These are phyloP conservation scores for Xiphias gladius DNA, from an alignment of 2,113 vertebrate genomes.

Conservation along the genomic window DNA sequence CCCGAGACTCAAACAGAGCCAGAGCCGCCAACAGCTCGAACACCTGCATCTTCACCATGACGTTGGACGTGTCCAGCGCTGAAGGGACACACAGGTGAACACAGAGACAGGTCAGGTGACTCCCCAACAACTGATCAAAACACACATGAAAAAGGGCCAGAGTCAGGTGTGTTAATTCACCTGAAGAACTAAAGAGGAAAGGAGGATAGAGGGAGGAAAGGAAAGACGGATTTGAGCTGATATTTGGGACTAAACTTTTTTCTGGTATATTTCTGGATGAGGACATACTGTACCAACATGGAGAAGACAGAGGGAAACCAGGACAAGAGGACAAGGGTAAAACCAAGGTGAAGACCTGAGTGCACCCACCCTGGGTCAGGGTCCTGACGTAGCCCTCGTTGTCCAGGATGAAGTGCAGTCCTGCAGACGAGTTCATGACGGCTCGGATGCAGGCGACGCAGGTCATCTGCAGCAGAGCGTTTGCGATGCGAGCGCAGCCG, in stretches of 20 bases:
- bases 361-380: constrained; percentile 88
- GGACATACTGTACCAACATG: neutral
- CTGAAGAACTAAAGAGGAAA: no score
- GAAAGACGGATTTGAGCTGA: neutral
- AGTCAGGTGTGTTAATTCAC: neutral
- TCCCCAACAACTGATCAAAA: neutral
- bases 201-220: no score
- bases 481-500: constrained; percentile 88
- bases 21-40: constrained; percentile 94
- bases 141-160: neutral
- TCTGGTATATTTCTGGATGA: no score
- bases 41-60: constrained; percentile 97
- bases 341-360: neutral
- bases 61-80: constrained; percentile 94
- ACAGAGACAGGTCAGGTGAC: constrained; percentile 6
- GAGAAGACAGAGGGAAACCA: neutral
- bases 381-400: constrained; percentile 91
- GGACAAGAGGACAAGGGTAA: neutral
- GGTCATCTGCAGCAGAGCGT: constrained; percentile 93
- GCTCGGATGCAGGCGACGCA: constrained; percentile 91
- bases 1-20: constrained; percentile 88
- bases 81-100: constrained; percentile 15
- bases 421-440: constrained; percentile 91
- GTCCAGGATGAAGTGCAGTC: constrained; percentile 92
- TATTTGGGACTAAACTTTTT: neutral